Evolutionary conservation across 2,113 vertebrate genomes (phyloP).

Genomic region (Nothoprocta perdicaria): DNA sequence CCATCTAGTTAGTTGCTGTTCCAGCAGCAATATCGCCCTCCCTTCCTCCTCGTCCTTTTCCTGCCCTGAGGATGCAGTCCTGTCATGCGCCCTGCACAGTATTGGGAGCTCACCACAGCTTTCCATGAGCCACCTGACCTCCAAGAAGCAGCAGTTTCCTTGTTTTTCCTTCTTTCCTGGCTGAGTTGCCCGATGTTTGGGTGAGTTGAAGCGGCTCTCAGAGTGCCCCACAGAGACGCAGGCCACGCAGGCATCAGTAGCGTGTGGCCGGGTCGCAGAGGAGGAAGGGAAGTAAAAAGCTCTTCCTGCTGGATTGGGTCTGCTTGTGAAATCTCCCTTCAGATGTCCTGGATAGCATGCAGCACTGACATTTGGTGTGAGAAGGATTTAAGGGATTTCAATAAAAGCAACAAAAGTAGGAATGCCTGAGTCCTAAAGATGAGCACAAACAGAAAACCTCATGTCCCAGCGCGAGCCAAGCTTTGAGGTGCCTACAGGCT

Average conservation of each 20-base stretch:
- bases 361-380: not conserved
- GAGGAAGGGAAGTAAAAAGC: not conserved
- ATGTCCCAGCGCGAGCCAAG: not conserved
- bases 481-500: not conserved
- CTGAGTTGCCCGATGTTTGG: not conserved
- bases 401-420: not conserved
- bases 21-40: not conserved
- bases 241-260: not conserved
- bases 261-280: not conserved
- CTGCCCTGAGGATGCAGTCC: not conserved
- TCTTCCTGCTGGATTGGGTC: not conserved
- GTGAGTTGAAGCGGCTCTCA: not conserved
- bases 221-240: not conserved
- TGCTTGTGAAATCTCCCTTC: not conserved
- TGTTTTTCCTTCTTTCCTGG: not conserved
- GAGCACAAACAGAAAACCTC: not conserved
- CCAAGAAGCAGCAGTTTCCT: not conserved
- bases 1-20: not conserved
- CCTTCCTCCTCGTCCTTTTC: not conserved
- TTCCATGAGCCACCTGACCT: not conserved
- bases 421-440: not conserved
- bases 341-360: not conserved
- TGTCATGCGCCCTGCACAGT: accelerated
- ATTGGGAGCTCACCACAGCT: not conserved
- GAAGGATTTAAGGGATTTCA: not conserved